phyloP scores from a whole-genome alignment of 2,888 invertebrate genomes.

The Tortrix viridana region DNA sequence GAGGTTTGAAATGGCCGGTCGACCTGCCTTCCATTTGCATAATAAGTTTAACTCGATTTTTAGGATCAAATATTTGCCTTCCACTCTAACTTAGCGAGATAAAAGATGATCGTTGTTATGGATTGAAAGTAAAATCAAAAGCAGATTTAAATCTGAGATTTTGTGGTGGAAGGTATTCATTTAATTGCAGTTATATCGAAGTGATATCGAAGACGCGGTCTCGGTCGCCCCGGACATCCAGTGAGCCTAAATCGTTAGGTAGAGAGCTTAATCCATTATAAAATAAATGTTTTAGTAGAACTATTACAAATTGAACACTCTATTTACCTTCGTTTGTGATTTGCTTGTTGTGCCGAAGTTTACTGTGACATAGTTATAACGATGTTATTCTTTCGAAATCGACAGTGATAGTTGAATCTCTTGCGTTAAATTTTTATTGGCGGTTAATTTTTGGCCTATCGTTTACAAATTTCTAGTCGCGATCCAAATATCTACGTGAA shows the following conservation, averaged over 20 bases:
- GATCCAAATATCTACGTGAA: conserved; percentile 73
- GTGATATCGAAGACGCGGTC: conserved; percentile 52
- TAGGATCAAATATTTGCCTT: conserved; percentile 10
- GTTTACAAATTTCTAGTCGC: conserved; percentile 76
- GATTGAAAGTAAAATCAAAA: conserved; percentile 14
- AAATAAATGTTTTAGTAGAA: conserved; percentile 80
- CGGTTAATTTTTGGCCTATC: conserved; percentile 60
- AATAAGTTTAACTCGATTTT: background rate
- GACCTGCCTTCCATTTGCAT: conserved; percentile 14
- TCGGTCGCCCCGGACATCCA: conserved; percentile 70
- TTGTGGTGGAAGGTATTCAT: conserved; percentile 14
- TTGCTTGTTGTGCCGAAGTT: conserved; percentile 77
- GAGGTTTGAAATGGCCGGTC: conserved; percentile 6
- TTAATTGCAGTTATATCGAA: conserved; percentile 18
- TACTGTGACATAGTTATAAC: conserved; percentile 71
- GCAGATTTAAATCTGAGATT: conserved; percentile 5
- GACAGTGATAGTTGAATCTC: conserved; percentile 57
- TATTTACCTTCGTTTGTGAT: conserved; percentile 80
- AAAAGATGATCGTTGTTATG: conserved; percentile 6
- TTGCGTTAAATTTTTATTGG: conserved; percentile 58
- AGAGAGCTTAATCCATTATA: conserved; percentile 80
- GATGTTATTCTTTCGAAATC: conserved; percentile 45
- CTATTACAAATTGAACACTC: conserved; percentile 71
- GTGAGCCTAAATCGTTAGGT: conserved; percentile 75
- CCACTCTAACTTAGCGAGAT: conserved; percentile 6